These are phyloP conservation scores for Pseudocheirus occidentalis DNA, from an alignment of 2,797 vertebrate species.

Conservation along the genomic window DNA sequence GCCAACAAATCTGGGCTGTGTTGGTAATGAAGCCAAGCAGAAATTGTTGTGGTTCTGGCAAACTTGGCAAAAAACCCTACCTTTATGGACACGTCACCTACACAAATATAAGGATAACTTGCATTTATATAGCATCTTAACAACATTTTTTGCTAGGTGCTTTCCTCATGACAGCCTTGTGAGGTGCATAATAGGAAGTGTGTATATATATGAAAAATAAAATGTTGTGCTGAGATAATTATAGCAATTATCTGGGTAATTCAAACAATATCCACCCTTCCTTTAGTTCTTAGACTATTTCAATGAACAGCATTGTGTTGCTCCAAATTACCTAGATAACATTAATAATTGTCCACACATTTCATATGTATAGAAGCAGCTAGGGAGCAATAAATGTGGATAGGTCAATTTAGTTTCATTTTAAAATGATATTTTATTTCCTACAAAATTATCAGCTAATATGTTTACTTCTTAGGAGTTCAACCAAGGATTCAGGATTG, in stretches of 20 bases:
- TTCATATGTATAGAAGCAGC: background rate
- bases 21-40: background rate
- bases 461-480: background rate
- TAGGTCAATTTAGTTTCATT: background rate
- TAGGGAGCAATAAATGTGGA: background rate
- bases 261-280: background rate
- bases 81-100: background rate
- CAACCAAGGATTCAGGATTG: background rate
- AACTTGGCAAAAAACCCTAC: background rate
- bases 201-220: background rate
- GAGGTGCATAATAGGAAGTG: background rate
- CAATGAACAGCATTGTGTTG: background rate
- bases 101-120: background rate
- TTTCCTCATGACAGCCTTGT: background rate
- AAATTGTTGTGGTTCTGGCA: background rate
- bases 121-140: background rate
- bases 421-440: background rate
- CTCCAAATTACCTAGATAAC: background rate
- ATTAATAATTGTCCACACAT: background rate
- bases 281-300: background rate
- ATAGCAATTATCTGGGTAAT: background rate
- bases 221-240: background rate
- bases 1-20: background rate
- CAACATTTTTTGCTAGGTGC: background rate
- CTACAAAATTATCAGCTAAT: background rate